Conservation (phyloP, 2,888 invertebrate species). For the Volucella zonaria region DNA sequence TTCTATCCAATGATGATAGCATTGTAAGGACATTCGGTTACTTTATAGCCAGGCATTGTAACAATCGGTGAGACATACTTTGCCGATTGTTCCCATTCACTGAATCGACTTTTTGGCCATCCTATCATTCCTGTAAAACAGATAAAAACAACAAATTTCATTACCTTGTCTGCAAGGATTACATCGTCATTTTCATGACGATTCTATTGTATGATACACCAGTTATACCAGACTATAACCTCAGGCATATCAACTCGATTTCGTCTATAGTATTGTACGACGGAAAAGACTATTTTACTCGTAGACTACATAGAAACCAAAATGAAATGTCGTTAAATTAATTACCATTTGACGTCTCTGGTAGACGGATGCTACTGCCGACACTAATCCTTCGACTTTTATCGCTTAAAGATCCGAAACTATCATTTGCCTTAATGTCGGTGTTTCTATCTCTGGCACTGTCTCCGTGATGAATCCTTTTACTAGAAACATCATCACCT, state of each 20-base stretch:
- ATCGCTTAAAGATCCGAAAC: constrained; percentile 17
- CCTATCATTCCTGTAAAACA: constrained; percentile 78
- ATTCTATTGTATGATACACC: no score
- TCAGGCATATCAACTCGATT: constrained; percentile 30
- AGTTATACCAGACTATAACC: not conserved
- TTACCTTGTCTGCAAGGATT: constrained; percentile 7
- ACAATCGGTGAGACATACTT: constrained; percentile 79
- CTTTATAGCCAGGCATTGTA: constrained; percentile 80
- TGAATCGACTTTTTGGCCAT: constrained; percentile 76
- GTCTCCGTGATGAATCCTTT: constrained; percentile 47
- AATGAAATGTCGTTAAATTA: constrained; percentile 49
- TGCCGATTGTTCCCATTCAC: constrained; percentile 80
- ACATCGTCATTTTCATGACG: not conserved
- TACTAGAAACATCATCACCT: constrained; percentile 51
- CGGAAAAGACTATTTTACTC: not conserved
- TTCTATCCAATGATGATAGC: constrained; percentile 79
- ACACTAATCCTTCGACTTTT: constrained; percentile 15
- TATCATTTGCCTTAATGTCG: constrained; percentile 21
- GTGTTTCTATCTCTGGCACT: not conserved
- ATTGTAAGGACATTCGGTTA: constrained; percentile 79
- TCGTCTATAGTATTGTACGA: not conserved
- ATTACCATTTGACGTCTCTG: constrained; percentile 80
- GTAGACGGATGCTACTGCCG: constrained; percentile 72
- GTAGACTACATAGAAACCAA: constrained; percentile 22
- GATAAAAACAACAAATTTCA: constrained; percentile 2